Evolutionary conservation across 1,140 invertebrate genomes (phyloP).

Genomic region (Pseudomyrmex pallidus): DNA sequence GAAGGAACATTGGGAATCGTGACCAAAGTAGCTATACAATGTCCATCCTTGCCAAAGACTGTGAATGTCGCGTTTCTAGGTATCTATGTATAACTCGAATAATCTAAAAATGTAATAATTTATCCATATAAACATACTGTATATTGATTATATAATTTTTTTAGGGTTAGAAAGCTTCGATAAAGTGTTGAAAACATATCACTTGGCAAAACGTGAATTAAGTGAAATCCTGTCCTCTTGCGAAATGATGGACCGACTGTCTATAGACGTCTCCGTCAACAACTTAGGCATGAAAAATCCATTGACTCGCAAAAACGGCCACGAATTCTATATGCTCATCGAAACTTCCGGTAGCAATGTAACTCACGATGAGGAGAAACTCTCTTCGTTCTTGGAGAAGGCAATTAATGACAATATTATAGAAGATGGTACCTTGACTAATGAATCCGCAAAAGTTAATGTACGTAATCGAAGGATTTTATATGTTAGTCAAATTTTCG

Average conservation of each 20-base stretch:
- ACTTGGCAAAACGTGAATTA: conserved; percentile 90
- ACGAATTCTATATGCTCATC: conserved; percentile 95
- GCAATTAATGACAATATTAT: conserved; percentile 90
- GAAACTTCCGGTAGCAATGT: conserved; percentile 95
- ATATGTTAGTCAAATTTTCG: not conserved
- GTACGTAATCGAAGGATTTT: conserved; percentile 78
- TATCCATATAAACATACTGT: not conserved
- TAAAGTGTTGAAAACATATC: conserved; percentile 91
- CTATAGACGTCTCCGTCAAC: conserved; percentile 87
- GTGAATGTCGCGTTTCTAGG: conserved; percentile 95
- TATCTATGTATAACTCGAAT: conserved; percentile 83
- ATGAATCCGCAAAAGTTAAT: conserved; percentile 92
- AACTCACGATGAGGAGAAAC: conserved; percentile 94
- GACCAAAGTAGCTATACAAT: conserved; percentile 96
- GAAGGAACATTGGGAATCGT: conserved; percentile 98
- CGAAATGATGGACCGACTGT: conserved; percentile 94
- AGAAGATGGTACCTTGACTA: conserved; percentile 93
- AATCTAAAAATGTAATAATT: conserved; percentile 1
- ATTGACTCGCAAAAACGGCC: conserved; percentile 80
- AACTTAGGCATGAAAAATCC: conserved; percentile 88
- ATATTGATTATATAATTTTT: conserved; percentile 61
- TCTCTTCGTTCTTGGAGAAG: conserved; percentile 91
- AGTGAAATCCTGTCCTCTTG: conserved; percentile 97
- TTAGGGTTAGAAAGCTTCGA: conserved; percentile 91
- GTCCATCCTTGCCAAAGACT: conserved; percentile 92